phyloP scores from a whole-genome alignment of 2,797 vertebrate species.

The Danio choprae region DNA sequence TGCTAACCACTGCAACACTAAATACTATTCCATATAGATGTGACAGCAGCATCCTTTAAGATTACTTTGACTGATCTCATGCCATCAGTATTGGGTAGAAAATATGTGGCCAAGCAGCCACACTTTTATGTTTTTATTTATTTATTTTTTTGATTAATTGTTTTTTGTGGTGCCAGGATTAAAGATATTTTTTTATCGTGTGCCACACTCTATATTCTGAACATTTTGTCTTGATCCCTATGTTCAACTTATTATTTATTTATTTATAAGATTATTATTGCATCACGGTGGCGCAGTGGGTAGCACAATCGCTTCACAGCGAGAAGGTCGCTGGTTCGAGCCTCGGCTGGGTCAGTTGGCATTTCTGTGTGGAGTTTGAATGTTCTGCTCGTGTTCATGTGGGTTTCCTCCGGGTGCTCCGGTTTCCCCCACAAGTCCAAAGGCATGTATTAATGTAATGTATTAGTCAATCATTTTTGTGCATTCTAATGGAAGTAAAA shows the following conservation, averaged over 20 bases:
- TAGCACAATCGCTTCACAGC: too few species aligned
- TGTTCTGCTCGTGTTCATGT: too few species aligned
- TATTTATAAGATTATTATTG: too few species aligned
- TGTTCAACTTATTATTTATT: too few species aligned
- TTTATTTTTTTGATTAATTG: neutral
- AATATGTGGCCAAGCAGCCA: neutral
- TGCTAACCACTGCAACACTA: constrained; percentile 24
- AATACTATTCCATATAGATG: constrained; percentile 9
- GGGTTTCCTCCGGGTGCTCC: too few species aligned
- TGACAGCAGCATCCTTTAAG: constrained; percentile 4
- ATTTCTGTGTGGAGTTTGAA: too few species aligned
- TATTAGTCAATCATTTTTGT: neutral
- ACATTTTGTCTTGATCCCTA: neutral
- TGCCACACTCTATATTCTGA: neutral
- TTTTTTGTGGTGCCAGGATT: neutral
- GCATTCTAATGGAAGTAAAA: neutral
- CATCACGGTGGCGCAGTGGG: too few species aligned
- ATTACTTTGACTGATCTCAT: neutral
- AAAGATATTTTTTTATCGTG: neutral
- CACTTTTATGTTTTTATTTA: neutral
- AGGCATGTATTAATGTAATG: too few species aligned
- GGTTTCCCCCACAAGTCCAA: too few species aligned
- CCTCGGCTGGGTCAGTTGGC: too few species aligned
- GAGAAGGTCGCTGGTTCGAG: too few species aligned
- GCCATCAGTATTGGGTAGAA: neutral